Evolutionary conservation across 2,888 invertebrate species (phyloP).

Genomic region (Hipparchia semele): DNA sequence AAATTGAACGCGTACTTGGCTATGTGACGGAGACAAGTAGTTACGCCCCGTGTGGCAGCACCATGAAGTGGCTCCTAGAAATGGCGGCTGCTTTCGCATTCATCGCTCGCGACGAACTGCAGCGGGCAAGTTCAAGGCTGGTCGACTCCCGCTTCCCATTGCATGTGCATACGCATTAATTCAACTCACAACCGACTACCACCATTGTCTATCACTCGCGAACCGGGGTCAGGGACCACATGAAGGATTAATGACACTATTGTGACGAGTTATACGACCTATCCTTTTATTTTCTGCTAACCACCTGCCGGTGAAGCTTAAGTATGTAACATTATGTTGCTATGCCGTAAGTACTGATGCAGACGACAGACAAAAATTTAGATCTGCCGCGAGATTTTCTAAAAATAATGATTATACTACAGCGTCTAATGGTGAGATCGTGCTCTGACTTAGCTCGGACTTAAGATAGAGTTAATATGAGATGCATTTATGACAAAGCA

Average conservation of each 20-base stretch:
- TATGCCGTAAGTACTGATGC: neutral
- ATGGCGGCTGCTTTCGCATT: slow-evolving; percentile 71
- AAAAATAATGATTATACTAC: too few species aligned
- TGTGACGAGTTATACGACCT: slow-evolving; percentile 64
- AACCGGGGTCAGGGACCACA: slow-evolving; percentile 69
- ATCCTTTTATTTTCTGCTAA: slow-evolving; percentile 58
- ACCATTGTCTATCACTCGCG: slow-evolving; percentile 80
- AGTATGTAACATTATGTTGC: slow-evolving; percentile 6
- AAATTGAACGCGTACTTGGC: slow-evolving; percentile 5
- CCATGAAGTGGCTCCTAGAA: slow-evolving; percentile 69
- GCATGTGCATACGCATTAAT: slow-evolving; percentile 77
- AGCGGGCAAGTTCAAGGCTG: slow-evolving; percentile 79
- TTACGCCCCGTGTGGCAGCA: slow-evolving; percentile 32
- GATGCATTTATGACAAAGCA: too few species aligned
- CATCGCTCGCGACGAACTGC: slow-evolving; percentile 66
- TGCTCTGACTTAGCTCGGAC: too few species aligned
- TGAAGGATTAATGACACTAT: slow-evolving; percentile 79
- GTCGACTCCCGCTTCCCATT: slow-evolving; percentile 73
- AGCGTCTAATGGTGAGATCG: too few species aligned
- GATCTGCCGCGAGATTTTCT: too few species aligned
- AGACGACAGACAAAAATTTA: neutral
- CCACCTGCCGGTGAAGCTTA: slow-evolving; percentile 52
- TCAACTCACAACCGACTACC: slow-evolving; percentile 77
- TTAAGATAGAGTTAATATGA: too few species aligned
- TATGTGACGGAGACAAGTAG: neutral